These are phyloP conservation scores for Cheiracanthium punctorium DNA, from an alignment of 2,888 invertebrate species.

Conservation along the genomic window DNA sequence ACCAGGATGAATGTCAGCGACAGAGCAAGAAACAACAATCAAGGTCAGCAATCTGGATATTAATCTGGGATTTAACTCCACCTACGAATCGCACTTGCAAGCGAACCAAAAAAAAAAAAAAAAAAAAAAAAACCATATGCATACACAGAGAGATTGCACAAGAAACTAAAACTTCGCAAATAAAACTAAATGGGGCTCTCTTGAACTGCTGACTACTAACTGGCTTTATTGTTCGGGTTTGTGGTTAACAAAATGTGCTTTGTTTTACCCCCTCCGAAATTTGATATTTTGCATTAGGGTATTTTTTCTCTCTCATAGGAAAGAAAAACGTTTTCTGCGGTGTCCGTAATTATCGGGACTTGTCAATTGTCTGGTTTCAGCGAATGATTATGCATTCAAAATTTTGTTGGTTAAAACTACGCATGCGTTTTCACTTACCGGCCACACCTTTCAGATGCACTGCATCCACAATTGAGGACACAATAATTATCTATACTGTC, in stretches of 20 bases:
- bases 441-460: too few relatives aligned
- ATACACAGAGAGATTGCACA: neutral
- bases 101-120: neutral
- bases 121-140: too few relatives aligned
- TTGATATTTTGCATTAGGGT: neutral
- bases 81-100: neutral
- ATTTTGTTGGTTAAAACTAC: too few relatives aligned
- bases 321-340: too few relatives aligned
- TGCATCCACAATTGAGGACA: too few relatives aligned
- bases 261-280: neutral
- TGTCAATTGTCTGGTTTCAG: too few relatives aligned
- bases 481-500: too few relatives aligned
- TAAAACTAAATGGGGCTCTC: neutral
- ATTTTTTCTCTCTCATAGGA: neutral
- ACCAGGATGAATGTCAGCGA: neutral
- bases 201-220: neutral
- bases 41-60: constrained; percentile 1
- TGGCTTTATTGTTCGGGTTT: neutral
- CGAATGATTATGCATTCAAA: too few relatives aligned
- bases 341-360: too few relatives aligned
- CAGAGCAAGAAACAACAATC: neutral
- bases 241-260: neutral
- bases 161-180: neutral
- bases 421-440: too few relatives aligned
- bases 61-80: neutral